Evolutionary conservation across 92 coral and sea anemone species (phyloP), one percentile per base, ranked within the genome.

Genomic region (Phenganax stokvisi): DNA sequence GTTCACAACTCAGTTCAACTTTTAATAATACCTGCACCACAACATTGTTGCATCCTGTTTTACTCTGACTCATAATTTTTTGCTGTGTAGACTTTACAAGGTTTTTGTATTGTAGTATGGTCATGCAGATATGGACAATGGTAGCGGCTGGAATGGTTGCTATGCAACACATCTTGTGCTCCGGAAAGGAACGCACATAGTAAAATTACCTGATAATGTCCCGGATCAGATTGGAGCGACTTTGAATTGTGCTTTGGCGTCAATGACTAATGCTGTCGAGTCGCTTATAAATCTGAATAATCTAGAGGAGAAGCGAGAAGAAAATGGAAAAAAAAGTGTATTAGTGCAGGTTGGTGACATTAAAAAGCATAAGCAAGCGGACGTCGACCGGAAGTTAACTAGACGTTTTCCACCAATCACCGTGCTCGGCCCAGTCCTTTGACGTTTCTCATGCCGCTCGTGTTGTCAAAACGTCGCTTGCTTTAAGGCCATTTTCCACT

Each of bases 181-280:
- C 17, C 91, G 93, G 56, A 88, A 85, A 77, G 97, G 97, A 28
- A 96, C 99, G 2, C 96, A 96, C 83, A 88, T 92, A 57, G 93
- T 79, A n/a, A 91, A 84, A 87, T 76, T 96, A 25, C 97, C 99
- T 31, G 84, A 84, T 47, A 86, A 85, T 61, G 78, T 94, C 30
- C 77, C 89, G 63, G 89, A 91, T 76, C 84, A 69, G 30, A 59
- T 90, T 57, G 97, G 94, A 11, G 88, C 98, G 17, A 91, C 98
- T 20, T 54, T 94, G 29, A 94, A 94, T 47, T 94, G 98, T 80
- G 98, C 98, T 15, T 79, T 94, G 37, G 92, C 98, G 31, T 89
- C 98, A 7, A 94, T 94, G 98, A 89, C 89, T 12, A 88, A 83
- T 85, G 98, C 92, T 4, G 83, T 87, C 9, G 89, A 75, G 51